Percentiles rank a stretch among this genome's conserved stretches.
phyloP scores from a whole-genome alignment of 2,888 invertebrate species.

The Rhabditoides inermis region DNA sequence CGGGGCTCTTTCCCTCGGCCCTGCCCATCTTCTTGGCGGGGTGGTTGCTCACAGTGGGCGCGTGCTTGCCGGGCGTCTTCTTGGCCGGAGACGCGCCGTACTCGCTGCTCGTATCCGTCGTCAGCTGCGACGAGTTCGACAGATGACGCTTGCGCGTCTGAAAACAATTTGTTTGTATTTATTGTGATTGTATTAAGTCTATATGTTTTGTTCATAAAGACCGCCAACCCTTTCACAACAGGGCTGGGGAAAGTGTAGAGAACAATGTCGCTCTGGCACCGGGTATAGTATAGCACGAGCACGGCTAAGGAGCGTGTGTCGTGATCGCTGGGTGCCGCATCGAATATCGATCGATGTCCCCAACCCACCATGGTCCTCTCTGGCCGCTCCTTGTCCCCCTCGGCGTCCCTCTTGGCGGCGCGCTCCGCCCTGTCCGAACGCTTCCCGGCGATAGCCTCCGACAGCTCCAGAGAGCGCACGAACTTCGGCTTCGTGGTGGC shows the following conservation, averaged over 20 bases:
- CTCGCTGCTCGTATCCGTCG: conserved; percentile 22
- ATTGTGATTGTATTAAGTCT: too few species aligned
- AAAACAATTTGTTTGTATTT: too few species aligned
- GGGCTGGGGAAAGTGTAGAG: too few species aligned
- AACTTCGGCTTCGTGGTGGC: conserved; percentile 18
- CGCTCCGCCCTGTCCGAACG: neutral
- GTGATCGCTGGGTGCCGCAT: conserved; percentile 3
- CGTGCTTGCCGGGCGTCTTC: too few species aligned
- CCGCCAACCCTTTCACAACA: too few species aligned
- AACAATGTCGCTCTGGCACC: too few species aligned
- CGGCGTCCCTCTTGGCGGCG: neutral
- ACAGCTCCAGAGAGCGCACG: conserved; percentile 8
- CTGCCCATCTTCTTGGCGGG: conserved; percentile 2
- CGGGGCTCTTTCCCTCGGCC: neutral
- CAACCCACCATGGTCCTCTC: neutral
- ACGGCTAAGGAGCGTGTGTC: neutral
- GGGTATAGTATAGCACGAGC: too few species aligned
- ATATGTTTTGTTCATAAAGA: too few species aligned
- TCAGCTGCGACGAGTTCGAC: conserved; percentile 30
- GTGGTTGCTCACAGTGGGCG: too few species aligned
- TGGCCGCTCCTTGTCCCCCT: neutral
- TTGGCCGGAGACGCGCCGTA: conserved; percentile 16
- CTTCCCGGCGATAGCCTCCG: neutral
- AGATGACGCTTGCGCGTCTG: conserved; percentile 34
- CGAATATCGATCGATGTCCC: neutral